phyloP scores from a whole-genome alignment of 2,113 vertebrate species.

The Laticauda colubrina region DNA sequence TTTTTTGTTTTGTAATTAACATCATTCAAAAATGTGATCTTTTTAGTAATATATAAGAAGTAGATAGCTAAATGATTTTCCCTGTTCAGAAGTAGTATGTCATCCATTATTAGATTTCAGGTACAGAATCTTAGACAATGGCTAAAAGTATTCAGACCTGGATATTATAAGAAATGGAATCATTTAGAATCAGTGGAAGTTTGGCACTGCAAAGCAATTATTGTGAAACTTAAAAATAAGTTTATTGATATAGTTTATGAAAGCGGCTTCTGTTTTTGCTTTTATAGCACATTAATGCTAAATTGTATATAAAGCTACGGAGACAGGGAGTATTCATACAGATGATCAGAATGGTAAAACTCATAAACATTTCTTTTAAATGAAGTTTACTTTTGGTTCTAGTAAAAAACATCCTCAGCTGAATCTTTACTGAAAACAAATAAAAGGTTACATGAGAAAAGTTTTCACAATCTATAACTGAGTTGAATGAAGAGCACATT shows the following conservation, averaged over 20 bases:
- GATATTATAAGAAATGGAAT: background rate
- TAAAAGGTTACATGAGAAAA: background rate
- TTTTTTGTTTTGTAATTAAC: background rate
- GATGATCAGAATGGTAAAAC: background rate
- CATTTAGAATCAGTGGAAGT: background rate
- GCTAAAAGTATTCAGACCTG: background rate
- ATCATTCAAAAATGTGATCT: background rate
- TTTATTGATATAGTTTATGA: background rate
- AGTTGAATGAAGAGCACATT: background rate
- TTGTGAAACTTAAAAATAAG: background rate
- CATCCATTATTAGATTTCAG: background rate
- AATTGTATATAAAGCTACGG: background rate
- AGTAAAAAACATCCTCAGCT: background rate
- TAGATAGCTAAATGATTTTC: background rate
- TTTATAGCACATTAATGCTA: slow-evolving; percentile 7
- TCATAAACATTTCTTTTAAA: background rate
- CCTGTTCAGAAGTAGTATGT: background rate
- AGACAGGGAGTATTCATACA: background rate
- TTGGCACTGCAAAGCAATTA: background rate
- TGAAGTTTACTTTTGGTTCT: background rate
- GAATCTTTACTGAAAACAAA: background rate
- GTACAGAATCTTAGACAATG: background rate
- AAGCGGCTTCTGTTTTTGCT: background rate
- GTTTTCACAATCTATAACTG: background rate
- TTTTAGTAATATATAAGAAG: background rate